Base-by-base conservation (phyloP, 2,113 vertebrate genomes). In the Prinia subflava region DNA sequence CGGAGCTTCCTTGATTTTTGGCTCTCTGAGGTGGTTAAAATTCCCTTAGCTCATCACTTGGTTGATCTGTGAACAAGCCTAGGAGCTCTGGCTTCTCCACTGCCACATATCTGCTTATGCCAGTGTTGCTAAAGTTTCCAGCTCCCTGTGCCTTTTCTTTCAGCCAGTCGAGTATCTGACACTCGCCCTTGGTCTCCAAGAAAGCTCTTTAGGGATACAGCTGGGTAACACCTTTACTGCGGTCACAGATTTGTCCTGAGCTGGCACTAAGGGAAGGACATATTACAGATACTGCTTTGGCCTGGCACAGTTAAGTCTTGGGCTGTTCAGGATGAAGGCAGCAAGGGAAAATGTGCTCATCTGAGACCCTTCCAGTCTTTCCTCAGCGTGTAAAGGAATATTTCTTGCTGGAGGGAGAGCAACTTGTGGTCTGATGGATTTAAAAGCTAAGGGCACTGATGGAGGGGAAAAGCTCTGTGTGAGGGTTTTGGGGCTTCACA, bases 31-130 rank as follows among this genome's bases (percentile, higher is more conserved):
- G 7, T 57, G 24, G 53, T 41, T 60, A 73, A 12, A 64, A 69
- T 79, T 65, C 59, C 70, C 60, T 65, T 56, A 71, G 18, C 41
- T 92, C 22, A 4, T 76, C 39, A 25, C 47, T 63, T 35, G 24
- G 23, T 89, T 87, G 46, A 21, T 37, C 24, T 20, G 4, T 4
- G 0, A 64, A 23, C 47, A 35, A 87, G 19, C 35, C 37, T 39
- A 44, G 33, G 0, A 31, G 44, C 47, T 82, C 37, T 55, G n/a
- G 28, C 78, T 90, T 17, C 84, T 74, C 67, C 75, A 41, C 70
- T 67, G 53, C 49, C 0, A 0, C 25, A 37, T 59, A 44, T 53
- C 57, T 77, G 67, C 63, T 1, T 1, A 0, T 41, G 7, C 12
- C 53, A 41, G 30, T 1, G 7, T 21, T 63, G 81, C 70, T 84